Conservation (phyloP, 2,113 vertebrate genomes). For the Baryphthengus martii region DNA sequence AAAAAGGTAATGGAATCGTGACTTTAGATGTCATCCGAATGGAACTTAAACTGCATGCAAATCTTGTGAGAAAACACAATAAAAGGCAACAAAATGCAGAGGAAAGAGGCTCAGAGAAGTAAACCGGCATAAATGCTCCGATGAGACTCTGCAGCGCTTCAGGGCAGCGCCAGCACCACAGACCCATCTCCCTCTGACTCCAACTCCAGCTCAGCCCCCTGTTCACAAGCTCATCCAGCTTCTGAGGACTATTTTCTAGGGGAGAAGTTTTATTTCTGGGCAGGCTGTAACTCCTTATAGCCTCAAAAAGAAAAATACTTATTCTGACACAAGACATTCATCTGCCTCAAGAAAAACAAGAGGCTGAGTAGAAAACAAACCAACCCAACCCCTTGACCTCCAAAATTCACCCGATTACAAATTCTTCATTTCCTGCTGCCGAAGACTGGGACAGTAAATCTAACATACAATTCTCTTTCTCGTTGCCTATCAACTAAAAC, state of each 20-base stretch:
- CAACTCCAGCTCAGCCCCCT: not conserved
- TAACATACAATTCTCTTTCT: not conserved
- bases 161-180: not conserved
- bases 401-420: not conserved
- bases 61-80: not conserved
- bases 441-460: not conserved
- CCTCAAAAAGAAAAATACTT: not conserved
- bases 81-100: not conserved
- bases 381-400: not conserved
- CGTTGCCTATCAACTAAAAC: not conserved
- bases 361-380: not conserved
- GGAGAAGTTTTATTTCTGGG: not conserved
- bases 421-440: not conserved
- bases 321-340: not conserved
- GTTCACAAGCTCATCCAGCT: not conserved
- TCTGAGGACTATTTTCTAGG: not conserved
- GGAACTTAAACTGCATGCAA: not conserved
- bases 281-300: not conserved
- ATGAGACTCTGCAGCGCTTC: no score
- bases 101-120: not conserved
- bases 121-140: not conserved
- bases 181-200: accelerated
- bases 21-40: not conserved
- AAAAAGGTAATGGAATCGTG: not conserved
- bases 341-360: not conserved